Percentiles rank a stretch among this genome's conserved stretches.
These are phyloP conservation scores for Pachliopta kotzebuea DNA, from an alignment of 2,888 invertebrate species.

Conservation along the genomic window DNA sequence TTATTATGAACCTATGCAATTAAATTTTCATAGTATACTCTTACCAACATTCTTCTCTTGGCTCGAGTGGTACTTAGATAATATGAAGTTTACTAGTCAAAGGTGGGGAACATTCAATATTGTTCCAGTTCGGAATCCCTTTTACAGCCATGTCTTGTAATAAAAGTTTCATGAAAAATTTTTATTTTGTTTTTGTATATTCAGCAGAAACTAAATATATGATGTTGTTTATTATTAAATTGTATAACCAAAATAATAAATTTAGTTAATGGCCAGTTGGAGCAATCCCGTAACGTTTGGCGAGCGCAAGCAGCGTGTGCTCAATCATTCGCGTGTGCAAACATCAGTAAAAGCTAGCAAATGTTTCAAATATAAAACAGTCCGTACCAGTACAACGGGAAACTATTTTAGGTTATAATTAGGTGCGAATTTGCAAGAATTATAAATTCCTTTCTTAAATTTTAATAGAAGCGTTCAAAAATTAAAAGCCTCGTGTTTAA, in stretches of 20 bases:
- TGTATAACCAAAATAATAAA: constrained; percentile 23
- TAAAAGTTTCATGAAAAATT: background rate
- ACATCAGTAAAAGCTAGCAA: constrained; percentile 50
- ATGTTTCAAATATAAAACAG: constrained; percentile 52
- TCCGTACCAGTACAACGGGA: constrained; percentile 33
- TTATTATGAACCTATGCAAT: too few species aligned
- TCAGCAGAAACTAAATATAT: background rate
- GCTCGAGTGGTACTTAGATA: too few species aligned
- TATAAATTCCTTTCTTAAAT: background rate
- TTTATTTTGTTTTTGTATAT: background rate
- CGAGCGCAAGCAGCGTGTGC: constrained; percentile 47
- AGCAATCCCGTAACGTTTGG: constrained; percentile 23
- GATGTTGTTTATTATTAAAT: constrained; percentile 35
- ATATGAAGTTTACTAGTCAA: too few species aligned
- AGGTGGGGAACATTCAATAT: too few species aligned
- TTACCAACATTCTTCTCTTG: too few species aligned
- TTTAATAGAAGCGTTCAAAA: background rate
- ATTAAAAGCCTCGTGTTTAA: too few species aligned
- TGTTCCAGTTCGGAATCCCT: too few species aligned
- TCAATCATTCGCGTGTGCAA: constrained; percentile 65
- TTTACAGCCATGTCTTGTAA: background rate
- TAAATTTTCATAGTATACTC: too few species aligned
- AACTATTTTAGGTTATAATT: constrained; percentile 30
- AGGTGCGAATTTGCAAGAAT: constrained; percentile 35
- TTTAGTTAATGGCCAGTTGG: constrained; percentile 18